These are phyloP conservation scores for Triplophysa yarkandensis DNA, from an alignment of 2,797 vertebrate species.

Conservation along the genomic window DNA sequence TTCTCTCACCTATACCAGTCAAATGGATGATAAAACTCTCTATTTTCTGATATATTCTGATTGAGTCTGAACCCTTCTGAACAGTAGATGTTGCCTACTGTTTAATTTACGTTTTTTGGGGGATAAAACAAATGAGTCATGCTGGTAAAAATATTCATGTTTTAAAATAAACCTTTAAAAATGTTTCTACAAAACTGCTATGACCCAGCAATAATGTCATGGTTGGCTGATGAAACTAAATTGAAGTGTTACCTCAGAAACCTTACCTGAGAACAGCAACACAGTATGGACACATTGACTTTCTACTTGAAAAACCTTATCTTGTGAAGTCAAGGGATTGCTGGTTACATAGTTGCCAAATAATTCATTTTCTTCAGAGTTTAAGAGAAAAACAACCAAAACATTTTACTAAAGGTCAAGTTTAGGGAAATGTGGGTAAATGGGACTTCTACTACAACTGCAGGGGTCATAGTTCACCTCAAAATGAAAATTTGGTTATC, in stretches of 20 bases:
- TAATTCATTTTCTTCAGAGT: background rate
- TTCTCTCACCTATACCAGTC: background rate
- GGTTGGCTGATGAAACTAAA: background rate
- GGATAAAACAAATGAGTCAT: background rate
- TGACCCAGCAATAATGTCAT: background rate
- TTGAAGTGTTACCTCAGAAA: constrained; percentile 6
- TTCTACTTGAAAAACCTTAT: background rate
- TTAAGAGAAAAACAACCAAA: background rate
- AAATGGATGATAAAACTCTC: background rate
- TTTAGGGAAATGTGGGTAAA: too few species aligned
- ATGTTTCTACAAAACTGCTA: background rate
- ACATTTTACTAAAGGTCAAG: background rate
- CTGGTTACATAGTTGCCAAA: background rate
- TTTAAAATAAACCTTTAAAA: background rate
- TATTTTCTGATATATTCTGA: background rate
- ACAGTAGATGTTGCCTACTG: background rate
- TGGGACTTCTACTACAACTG: too few species aligned
- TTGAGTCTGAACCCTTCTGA: background rate
- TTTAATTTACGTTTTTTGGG: too few species aligned
- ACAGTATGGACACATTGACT: background rate
- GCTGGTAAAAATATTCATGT: background rate
- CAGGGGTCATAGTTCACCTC: too few species aligned
- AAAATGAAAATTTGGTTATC: too few species aligned
- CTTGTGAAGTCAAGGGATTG: background rate
- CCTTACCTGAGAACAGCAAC: background rate